These are phyloP conservation scores for Aix galericulata DNA, from an alignment of 2,113 vertebrate genomes.

Conservation along the genomic window DNA sequence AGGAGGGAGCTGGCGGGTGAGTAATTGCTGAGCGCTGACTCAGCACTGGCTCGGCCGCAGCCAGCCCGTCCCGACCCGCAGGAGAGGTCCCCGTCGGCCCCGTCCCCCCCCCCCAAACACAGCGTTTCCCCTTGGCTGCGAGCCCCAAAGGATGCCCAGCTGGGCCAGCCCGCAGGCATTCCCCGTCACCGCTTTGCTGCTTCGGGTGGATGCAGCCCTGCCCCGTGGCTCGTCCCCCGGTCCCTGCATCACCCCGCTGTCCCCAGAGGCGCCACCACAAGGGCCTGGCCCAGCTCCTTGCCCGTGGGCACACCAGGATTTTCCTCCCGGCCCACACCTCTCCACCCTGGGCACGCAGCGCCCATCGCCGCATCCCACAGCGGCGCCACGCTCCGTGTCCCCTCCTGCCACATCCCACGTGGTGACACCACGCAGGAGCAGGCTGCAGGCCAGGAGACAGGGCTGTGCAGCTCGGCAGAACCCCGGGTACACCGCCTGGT, in stretches of 20 bases:
- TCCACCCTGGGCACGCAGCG: rapidly evolving
- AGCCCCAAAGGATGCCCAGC: neutral
- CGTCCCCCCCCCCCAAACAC: neutral
- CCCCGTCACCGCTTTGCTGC: rapidly evolving
- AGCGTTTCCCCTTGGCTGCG: neutral
- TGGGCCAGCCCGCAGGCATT: rapidly evolving
- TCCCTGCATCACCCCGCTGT: rapidly evolving
- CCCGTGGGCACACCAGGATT: too few relatives aligned
- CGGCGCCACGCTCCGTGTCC: neutral
- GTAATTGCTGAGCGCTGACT: neutral
- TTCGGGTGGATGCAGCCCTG: neutral
- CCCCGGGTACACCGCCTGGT: neutral
- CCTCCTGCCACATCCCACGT: rapidly evolving
- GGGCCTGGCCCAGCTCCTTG: neutral
- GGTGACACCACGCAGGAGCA: neutral
- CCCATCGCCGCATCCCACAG: too few relatives aligned
- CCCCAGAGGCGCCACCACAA: neutral
- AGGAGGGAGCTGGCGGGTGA: neutral
- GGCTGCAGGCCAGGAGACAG: neutral
- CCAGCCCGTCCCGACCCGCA: neutral
- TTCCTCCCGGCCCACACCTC: neutral
- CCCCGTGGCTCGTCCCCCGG: neutral
- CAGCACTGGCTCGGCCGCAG: neutral
- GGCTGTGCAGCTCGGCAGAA: neutral
- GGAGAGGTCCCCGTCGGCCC: neutral